phyloP scores from a whole-genome alignment of 2,888 invertebrate species.

The Drosophila flavopinicola region DNA sequence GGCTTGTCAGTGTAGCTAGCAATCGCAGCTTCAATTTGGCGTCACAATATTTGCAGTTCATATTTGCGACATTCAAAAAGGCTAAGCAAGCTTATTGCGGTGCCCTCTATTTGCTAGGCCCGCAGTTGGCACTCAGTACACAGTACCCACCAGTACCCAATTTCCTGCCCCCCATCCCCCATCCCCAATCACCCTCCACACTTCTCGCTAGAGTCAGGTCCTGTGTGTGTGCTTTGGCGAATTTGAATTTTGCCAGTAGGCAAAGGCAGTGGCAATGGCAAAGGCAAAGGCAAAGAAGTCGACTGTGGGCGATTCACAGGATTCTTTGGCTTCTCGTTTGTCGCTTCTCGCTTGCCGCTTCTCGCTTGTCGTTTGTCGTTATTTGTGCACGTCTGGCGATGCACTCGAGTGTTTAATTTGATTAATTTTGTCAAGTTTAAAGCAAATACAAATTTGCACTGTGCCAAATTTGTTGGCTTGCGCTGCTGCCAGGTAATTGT shows the following conservation, averaged over 20 bases:
- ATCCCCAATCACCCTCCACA: too few species aligned
- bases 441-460: conserved; percentile 76
- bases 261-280: too few species aligned
- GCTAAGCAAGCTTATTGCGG: conserved; percentile 78
- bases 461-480: conserved; percentile 67
- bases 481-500: conserved; percentile 48
- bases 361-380: conserved; percentile 60
- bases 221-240: conserved; percentile 50
- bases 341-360: conserved; percentile 9
- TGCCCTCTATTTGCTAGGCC: conserved; percentile 59
- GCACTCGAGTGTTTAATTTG: conserved; percentile 83
- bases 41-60: conserved; percentile 76
- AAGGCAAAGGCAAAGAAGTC: conserved; percentile 55
- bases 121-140: conserved; percentile 31
- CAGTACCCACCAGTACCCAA: conserved; percentile 4
- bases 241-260: conserved; percentile 68
- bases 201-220: conserved; percentile 5
- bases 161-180: neutral
- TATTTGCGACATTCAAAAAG: conserved; percentile 76
- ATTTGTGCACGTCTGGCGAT: conserved; percentile 79
- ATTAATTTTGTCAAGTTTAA: conserved; percentile 81
- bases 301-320: conserved; percentile 18
- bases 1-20: conserved; percentile 22
- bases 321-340: conserved; percentile 26
- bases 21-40: conserved; percentile 61